These are phyloP conservation scores for Oreochromis aureus DNA, from an alignment of 2,113 vertebrate species.

Conservation along the genomic window DNA sequence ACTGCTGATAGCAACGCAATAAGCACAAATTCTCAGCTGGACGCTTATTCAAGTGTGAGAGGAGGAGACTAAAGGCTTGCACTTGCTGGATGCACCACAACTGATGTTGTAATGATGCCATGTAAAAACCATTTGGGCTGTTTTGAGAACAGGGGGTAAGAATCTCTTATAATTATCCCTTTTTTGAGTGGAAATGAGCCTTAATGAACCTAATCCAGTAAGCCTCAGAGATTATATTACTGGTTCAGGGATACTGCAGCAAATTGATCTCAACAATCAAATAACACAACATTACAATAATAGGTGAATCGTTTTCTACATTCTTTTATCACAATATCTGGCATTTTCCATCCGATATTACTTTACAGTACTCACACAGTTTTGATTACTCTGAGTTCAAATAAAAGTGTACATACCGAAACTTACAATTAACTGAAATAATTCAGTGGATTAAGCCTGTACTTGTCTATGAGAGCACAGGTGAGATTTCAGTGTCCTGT, in stretches of 20 bases:
- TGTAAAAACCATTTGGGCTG: neutral
- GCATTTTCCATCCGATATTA: neutral
- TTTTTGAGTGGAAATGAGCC: no score
- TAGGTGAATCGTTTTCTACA: neutral
- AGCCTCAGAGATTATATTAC: neutral
- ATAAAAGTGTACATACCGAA: neutral
- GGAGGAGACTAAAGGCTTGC: constrained; percentile 31
- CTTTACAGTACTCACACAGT: neutral
- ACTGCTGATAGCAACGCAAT: constrained; percentile 23
- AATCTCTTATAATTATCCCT: no score
- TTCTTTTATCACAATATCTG: neutral
- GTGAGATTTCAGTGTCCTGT: constrained; percentile 23
- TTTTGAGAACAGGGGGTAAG: neutral
- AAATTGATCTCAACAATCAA: neutral
- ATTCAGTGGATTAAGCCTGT: constrained; percentile 29
- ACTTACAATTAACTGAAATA: constrained; percentile 36
- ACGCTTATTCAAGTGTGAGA: constrained; percentile 2
- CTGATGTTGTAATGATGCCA: neutral
- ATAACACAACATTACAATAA: neutral
- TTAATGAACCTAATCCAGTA: neutral
- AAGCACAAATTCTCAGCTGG: constrained; percentile 61
- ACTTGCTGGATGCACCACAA: constrained; percentile 29
- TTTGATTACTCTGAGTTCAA: neutral
- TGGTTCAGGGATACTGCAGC: neutral
- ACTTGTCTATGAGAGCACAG: neutral